A percentile compares a stretch with the other conserved stretches of the same genome.
These are phyloP conservation scores for Candoia aspera DNA, from an alignment of 2,113 vertebrate species.

Conservation along the genomic window DNA sequence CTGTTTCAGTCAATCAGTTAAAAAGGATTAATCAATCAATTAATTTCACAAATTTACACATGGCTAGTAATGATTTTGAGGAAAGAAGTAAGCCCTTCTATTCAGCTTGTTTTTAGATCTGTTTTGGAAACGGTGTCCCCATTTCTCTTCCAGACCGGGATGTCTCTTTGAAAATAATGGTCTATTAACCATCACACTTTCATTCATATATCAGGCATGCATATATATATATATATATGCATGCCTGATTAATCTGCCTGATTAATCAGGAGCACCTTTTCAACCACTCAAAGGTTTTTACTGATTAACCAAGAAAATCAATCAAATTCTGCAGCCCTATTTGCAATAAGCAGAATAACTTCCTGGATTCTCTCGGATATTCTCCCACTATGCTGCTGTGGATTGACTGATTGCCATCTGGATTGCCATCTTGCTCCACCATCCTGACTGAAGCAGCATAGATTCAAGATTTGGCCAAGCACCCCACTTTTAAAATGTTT, in stretches of 20 bases:
- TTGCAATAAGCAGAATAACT: neutral
- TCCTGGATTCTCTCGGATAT: no score
- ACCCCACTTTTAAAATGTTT: neutral
- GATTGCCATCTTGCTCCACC: neutral
- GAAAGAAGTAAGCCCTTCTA: neutral
- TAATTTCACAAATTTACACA: neutral
- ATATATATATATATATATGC: neutral
- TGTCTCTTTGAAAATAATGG: neutral
- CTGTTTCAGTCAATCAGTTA: neutral
- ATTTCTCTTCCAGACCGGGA: neutral
- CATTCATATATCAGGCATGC: neutral
- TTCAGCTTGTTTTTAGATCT: no score
- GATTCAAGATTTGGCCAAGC: neutral
- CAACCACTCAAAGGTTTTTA: neutral
- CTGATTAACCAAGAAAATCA: neutral
- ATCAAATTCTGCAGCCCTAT: neutral
- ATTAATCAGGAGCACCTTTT: neutral
- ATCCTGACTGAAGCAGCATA: neutral
- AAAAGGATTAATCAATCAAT: neutral
- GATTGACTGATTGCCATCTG: neutral
- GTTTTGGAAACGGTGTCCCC: neutral
- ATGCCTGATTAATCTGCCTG: neutral
- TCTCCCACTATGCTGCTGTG: neutral
- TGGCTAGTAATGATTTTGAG: neutral
- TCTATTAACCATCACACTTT: neutral